A percentile compares a stretch with the other conserved stretches of the same genome.
phyloP scores from a whole-genome alignment of 2,113 vertebrate genomes.

The Tragelaphus strepsiceros region DNA sequence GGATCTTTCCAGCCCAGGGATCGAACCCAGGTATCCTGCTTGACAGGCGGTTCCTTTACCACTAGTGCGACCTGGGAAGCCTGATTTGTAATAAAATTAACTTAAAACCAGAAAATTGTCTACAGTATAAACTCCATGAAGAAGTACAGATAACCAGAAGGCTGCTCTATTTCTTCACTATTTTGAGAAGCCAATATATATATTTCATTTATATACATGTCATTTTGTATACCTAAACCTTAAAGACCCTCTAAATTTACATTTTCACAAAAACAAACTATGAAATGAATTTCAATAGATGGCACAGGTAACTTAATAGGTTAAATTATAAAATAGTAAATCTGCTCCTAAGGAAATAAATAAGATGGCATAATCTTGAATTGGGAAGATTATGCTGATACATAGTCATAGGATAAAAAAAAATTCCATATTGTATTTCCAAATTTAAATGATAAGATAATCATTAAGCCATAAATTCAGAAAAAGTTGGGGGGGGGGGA shows the following conservation, averaged over 20 bases:
- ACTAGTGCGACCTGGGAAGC: background rate
- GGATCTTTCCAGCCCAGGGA: background rate
- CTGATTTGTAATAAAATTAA: background rate
- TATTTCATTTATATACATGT: background rate
- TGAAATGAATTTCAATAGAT: background rate
- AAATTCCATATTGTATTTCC: background rate
- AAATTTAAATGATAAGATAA: background rate
- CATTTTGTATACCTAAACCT: background rate
- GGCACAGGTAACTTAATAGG: background rate
- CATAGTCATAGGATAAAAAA: background rate
- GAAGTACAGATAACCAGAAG: background rate
- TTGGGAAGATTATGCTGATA: background rate
- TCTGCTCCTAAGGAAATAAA: background rate
- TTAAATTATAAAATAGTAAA: background rate
- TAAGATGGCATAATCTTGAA: background rate
- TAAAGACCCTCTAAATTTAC: background rate
- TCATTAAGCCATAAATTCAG: background rate
- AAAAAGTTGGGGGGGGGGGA: fast-evolving
- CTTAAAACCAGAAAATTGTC: background rate
- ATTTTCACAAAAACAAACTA: background rate
- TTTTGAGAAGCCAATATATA: background rate
- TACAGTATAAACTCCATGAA: background rate
- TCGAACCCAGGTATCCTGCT: background rate
- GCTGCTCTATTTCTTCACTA: background rate
- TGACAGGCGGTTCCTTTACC: background rate